Base-by-base conservation (phyloP, 2,797 vertebrate species). In the Pangasius mekongensis region DNA sequence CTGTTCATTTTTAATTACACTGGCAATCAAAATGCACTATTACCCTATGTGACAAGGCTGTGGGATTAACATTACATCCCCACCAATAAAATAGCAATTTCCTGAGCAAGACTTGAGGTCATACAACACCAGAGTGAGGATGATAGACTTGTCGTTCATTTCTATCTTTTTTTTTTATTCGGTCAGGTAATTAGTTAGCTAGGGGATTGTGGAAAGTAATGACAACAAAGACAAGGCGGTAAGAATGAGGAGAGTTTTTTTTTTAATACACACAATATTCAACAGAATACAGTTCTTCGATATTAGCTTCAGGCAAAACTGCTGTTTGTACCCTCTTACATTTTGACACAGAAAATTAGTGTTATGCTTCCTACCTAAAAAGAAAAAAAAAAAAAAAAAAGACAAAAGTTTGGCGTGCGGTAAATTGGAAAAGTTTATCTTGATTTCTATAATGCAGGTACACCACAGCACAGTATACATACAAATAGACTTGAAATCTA, bases 131-230 rank as follows among this genome's bases (percentile, higher is more conserved):
- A 76, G 49, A 2, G 47, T 67, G 27, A 69, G 22, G 36, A 81
- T 85, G 82, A 84, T 64, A 73, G 64, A 39, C 47, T 10, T 2
- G 33, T 54, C 30, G n/a, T 67, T 64, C 88, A 66, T 80, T 20
- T 54, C 52, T 11, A 30, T 36, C 20, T 84, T 87, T 47, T 78
- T 85, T 81, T 33, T 86, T 83, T 66, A 49, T 49, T 43, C 86
- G 43, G 74, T 47, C 77, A 85, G 85, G 83, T 90, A 88, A 92
- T 91, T 90, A 91, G 87, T 66, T 76, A 89, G 74, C 52, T 43
- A 33, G 87, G 87, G 83, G 82, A 88, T 83, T 88, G 77, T 39
- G 81, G 73, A 86, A 87, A 64, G 64, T 69, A 87, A 71, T 83
- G 84, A 88, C 87, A 91, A 88, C 87, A 86, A 69, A 88, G 87